Evolutionary conservation across 2,888 invertebrate genomes (phyloP), one percentile per base, ranked within the genome.

Genomic region (Caenorhabditis sulstoni): DNA sequence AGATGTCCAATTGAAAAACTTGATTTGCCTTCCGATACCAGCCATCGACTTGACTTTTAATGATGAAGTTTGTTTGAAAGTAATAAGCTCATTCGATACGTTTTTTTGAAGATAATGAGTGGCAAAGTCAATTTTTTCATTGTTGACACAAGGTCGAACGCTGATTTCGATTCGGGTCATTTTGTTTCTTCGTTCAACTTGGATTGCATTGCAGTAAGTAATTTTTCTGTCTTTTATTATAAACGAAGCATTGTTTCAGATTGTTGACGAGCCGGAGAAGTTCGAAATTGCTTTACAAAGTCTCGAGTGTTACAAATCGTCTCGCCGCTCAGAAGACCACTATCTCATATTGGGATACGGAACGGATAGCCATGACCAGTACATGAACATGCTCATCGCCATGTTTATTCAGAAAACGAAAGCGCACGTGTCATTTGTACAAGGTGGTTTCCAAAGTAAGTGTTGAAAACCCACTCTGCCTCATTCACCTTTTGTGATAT

Each of bases 371-470:
- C 71, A 81, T 37, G 85, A 85, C 77, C 91, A 91, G 81, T 96
- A 96, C 90, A 96, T 97, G 18, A 95, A 97, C 90, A 99, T 99
- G 98, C 97, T 97, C 23, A 95, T 99, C 16, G 96, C 98, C 7
- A 95, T 96, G 70, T 97, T 99, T 91, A 92, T 99, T 55, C 97
- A 97, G 91, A 94, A 95, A 90, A 95, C 95, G 90, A 95, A 95
- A 0, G 94, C 95, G 87, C 97, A 95, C 91, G 95, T 99, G 55
- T 95, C 96, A 57, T 93, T 97, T 91, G 93, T 97, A 20, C 94
- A 94, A 83, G 96, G 97, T 71, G 98, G 98, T 3, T 98, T 96
- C 91, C 92, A 92, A 91, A 93, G 92, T 92, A 61, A 58, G 66
- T 16, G 8, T 57, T 18, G n/a, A n/a, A n/a, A 29, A 29, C 29